Conservation (phyloP, 2,113 vertebrate species). For the Alexandromys fortis region DNA sequence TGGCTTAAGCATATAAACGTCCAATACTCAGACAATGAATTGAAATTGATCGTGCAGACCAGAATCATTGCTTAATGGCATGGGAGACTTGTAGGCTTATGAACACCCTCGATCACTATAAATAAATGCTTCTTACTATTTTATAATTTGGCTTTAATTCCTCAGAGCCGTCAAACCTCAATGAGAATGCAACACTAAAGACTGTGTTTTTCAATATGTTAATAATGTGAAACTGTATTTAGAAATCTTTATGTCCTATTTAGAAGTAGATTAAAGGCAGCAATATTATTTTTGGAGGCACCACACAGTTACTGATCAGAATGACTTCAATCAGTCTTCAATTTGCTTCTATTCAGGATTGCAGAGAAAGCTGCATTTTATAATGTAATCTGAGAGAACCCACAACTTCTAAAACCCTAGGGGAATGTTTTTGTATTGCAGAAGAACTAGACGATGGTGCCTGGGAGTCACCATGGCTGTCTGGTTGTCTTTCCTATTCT, state of each 20-base stretch:
- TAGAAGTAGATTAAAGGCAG: not conserved
- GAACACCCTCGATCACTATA: not conserved
- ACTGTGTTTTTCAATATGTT: not conserved
- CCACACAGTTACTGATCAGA: not conserved
- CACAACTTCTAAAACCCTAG: not conserved
- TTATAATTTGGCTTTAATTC: not conserved
- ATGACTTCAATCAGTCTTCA: not conserved
- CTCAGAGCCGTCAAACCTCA: not conserved
- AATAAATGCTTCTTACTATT: not conserved
- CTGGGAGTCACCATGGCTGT: not conserved
- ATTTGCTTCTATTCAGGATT: not conserved
- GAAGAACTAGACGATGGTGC: not conserved
- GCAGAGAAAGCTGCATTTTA: conserved; percentile 12
- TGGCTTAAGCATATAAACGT: not conserved
- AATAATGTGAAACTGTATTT: not conserved
- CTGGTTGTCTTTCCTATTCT: not conserved
- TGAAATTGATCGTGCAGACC: not conserved
- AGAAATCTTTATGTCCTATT: conserved; percentile 23
- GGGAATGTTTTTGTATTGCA: not conserved
- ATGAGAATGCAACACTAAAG: not conserved
- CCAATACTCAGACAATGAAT: not conserved
- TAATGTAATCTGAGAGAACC: conserved; percentile 25
- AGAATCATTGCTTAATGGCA: not conserved
- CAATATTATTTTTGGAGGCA: not conserved
- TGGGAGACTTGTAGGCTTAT: not conserved